phyloP scores from a whole-genome alignment of 2,888 invertebrate genomes.

The Lasius fuliginosus region DNA sequence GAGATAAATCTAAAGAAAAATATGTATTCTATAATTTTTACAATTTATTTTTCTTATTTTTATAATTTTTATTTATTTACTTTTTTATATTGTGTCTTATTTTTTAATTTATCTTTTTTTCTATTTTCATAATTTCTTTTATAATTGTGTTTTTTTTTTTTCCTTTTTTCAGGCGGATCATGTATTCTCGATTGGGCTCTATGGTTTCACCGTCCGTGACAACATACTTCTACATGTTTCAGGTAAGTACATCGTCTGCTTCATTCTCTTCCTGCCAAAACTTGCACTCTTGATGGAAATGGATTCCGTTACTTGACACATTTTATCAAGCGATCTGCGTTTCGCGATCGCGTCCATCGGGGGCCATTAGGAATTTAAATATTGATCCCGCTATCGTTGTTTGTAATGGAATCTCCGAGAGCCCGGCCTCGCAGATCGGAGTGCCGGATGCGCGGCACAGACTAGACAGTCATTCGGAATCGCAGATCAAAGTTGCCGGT shows the following conservation, averaged over 20 bases:
- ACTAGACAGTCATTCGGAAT: constrained; percentile 65
- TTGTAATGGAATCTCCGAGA: constrained; percentile 80
- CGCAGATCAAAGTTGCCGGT: constrained; percentile 78
- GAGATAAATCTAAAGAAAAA: too few relatives aligned
- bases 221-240: not conserved
- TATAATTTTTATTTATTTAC: constrained; percentile 1
- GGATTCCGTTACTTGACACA: constrained; percentile 28
- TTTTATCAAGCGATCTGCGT: constrained; percentile 55
- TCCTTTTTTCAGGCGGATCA: not conserved
- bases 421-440: constrained; percentile 67
- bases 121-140: not conserved
- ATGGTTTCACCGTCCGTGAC: not conserved
- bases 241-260: constrained; percentile 24
- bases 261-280: not conserved
- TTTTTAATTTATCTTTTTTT: not conserved
- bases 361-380: constrained; percentile 82
- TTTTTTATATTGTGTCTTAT: not conserved
- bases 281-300: constrained; percentile 13
- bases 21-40: not conserved
- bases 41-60: not conserved
- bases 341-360: constrained; percentile 58
- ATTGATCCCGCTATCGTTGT: constrained; percentile 78
- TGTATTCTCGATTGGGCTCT: not conserved
- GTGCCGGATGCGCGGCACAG: constrained; percentile 56
- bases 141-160: not conserved